Evolutionary conservation across 1,140 invertebrate species (phyloP), one percentile per base, ranked within the genome.

Genomic region (Bombus balteatus): DNA sequence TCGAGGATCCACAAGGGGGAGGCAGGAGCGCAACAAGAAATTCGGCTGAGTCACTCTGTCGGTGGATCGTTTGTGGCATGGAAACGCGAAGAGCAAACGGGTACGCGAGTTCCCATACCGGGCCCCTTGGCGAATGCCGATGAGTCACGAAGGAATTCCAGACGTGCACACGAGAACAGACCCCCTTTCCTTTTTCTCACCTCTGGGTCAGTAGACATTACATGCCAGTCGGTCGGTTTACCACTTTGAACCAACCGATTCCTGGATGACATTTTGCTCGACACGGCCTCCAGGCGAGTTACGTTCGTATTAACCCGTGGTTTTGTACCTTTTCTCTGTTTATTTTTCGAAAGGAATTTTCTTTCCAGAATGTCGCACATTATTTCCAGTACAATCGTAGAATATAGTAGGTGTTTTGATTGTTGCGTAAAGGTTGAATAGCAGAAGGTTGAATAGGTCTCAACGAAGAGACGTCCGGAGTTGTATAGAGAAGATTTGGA

Each of bases 141-240:
- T 90, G 89, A 90, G 85, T 90, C 89, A 90, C 68, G 81, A 47
- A 87, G 85, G 81, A 87, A 90, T 90, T 89, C 89, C 85, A 90
- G 68, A 68, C 84, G 83, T 41, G 81, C 72, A 57, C 83, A 62
- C 39, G 59, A 47, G 62, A 47, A 25, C 37, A 68, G 32, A 66
- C 74, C 65, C 28, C 62, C 18, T 43, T 34, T 66, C 78, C 82
- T 77, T 85, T 68, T 79, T 87, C 84, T 77, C 80, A 80, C 88
- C 80, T 89, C 76, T 87, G 81, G 85, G 81, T 89, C 87, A 83
- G 75, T 86, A 86, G 87, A 88, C 70, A 70, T 81, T 81, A 43
- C 39, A 25, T 53, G 47, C 18, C 28, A 43, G 37, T n/a, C 28
- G 10, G 3, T 22, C 37, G 34, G 37, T 32, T 25, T 41, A 22